These are phyloP conservation scores for Galendromus occidentalis DNA, from an alignment of 1,140 invertebrate species.

Conservation along the genomic window DNA sequence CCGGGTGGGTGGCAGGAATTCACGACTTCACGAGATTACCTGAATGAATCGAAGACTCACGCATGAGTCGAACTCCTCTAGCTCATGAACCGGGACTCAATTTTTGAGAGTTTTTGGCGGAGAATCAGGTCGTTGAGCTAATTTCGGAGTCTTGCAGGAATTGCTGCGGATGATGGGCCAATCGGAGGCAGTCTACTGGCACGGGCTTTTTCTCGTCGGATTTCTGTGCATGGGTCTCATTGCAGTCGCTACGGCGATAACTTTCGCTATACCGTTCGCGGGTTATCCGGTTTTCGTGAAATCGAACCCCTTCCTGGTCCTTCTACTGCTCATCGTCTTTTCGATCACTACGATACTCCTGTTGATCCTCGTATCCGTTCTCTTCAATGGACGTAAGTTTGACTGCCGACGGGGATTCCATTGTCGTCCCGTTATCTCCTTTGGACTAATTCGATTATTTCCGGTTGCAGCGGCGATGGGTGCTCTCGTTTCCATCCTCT, in stretches of 20 bases:
- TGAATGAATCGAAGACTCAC: too few relatives aligned
- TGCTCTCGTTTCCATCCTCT: neutral
- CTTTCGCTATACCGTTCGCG: neutral
- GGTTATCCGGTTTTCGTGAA: neutral
- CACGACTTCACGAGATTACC: too few relatives aligned
- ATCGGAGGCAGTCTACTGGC: neutral
- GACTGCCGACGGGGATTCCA: too few relatives aligned
- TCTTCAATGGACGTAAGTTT: conserved; percentile 6
- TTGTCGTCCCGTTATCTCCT: neutral
- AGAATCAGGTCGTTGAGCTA: too few relatives aligned
- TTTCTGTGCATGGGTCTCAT: neutral
- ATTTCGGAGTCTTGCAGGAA: neutral
- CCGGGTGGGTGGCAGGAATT: neutral
- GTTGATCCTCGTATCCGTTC: neutral
- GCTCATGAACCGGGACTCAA: too few relatives aligned
- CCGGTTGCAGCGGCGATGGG: conserved; percentile 2
- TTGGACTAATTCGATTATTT: neutral
- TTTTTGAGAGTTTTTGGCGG: too few relatives aligned
- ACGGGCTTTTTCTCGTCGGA: neutral
- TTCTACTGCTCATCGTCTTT: neutral
- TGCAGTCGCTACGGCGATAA: neutral
- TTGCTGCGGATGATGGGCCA: neutral
- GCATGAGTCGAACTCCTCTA: too few relatives aligned
- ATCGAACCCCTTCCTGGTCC: neutral
- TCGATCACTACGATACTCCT: neutral